Percentiles rank a stretch among this genome's conserved stretches.
Conservation (phyloP, 1,140 invertebrate species). For the Cotesia typhae region DNA sequence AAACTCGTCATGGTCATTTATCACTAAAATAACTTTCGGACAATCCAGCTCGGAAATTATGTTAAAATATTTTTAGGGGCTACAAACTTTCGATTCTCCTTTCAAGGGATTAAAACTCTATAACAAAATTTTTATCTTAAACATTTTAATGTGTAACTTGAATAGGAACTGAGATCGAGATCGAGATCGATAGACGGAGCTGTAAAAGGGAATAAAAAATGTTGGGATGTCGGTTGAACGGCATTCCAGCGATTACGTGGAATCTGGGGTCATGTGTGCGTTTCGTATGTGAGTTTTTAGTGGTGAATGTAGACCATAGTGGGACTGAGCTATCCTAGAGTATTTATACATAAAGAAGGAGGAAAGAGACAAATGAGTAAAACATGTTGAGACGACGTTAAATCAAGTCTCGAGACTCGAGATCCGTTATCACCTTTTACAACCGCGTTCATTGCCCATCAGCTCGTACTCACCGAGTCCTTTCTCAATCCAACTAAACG, state of each 20-base stretch:
- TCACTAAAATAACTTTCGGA: too few relatives aligned
- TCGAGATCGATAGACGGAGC: not conserved
- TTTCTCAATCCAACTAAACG: not conserved
- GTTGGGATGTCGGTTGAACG: constrained; percentile 33
- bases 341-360: not conserved
- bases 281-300: constrained; percentile 24
- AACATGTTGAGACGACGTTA: constrained; percentile 22
- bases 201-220: constrained; percentile 36
- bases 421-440: constrained; percentile 51
- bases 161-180: not conserved
- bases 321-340: not conserved
- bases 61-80: too few relatives aligned
- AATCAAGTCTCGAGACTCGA: constrained; percentile 33
- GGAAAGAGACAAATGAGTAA: not conserved
- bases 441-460: constrained; percentile 41
- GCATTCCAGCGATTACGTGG: constrained; percentile 53
- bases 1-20: too few relatives aligned
- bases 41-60: too few relatives aligned
- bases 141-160: too few relatives aligned
- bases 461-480: not conserved
- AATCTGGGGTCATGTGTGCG: constrained; percentile 38
- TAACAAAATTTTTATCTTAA: too few relatives aligned
- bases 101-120: too few relatives aligned
- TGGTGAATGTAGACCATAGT: constrained; percentile 22
- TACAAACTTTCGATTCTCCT: too few relatives aligned